These are phyloP conservation scores for Acinonyx jubatus DNA, from an alignment of 2,113 vertebrate genomes.

Conservation along the genomic window DNA sequence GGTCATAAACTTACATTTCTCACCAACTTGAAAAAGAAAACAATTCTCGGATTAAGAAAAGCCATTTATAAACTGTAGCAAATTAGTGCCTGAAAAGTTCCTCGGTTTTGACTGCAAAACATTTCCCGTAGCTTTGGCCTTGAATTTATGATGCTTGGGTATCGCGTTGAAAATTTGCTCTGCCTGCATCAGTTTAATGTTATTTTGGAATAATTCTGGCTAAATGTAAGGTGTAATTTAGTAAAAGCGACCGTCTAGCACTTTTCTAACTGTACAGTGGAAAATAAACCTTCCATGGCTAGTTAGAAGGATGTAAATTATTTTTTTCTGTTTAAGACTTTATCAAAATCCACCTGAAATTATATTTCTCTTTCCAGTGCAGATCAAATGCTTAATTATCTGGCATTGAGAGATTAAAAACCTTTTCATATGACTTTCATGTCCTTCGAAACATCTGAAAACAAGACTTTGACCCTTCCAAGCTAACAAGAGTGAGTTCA, in stretches of 20 bases:
- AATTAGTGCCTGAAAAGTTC: background rate
- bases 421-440: background rate
- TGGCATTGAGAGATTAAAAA: background rate
- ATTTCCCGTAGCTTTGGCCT: background rate
- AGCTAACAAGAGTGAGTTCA: background rate
- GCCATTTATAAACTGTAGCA: background rate
- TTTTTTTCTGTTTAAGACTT: conserved; percentile 5
- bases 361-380: background rate
- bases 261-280: background rate
- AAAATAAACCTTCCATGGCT: background rate
- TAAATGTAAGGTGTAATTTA: background rate
- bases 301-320: background rate
- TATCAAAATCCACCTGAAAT: conserved; percentile 15
- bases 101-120: background rate
- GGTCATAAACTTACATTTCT: conserved; percentile 8
- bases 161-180: background rate
- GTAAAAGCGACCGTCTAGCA: background rate
- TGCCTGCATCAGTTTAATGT: background rate
- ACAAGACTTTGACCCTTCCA: background rate
- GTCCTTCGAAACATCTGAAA: conserved; percentile 5
- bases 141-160: background rate
- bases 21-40: background rate
- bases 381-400: conserved; percentile 17
- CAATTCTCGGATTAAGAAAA: conserved; percentile 36
- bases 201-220: conserved; percentile 25